Evolutionary conservation across 2,113 vertebrate genomes (phyloP), one percentile per base, ranked within the genome.

Genomic region (Psittacula cyanocephala): DNA sequence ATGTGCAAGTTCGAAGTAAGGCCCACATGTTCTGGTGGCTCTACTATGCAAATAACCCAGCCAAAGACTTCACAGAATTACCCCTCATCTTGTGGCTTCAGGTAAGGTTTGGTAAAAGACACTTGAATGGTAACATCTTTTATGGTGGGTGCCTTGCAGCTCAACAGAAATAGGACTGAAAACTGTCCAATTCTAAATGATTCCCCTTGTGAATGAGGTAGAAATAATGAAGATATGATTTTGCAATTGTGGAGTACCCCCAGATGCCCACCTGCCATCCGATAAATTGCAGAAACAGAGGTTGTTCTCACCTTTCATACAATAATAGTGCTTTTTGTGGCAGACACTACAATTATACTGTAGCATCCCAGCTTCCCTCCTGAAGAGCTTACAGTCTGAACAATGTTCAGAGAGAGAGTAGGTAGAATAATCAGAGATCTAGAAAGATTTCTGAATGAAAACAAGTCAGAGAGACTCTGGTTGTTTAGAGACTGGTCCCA

Each of bases 1-100:
- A 99, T 50, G 98, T 99, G 89, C 95, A 98, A 4, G 98, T 99
- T 52, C 98, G 99, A 17, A 97, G 96, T 46, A 98, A 99, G 62
- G 99, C 99, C 12, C 98, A 98, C 97, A 99, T 99, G 98, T 99
- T 99, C 97, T 99, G 99, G 99, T 99, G 99, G 99, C 98, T 99
- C 11, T 99, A 99, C 83, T 98, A 98, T 50, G 98, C 99, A 12
- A 97, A 98, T 64, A 98, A 89, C 77, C 96, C 96, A 39, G 84
- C 97, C 37, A 97, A 97, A 47, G 97, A 97, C 84, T 98, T 98
- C 97, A 95, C 95, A 16, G 94, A 98, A 11, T 94, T 99, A 55
- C 99, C 99, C 28, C 98, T 99, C 31, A 93, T 99, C 81, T 98
- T 99, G 98, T 99, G 99, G 99, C 98, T 99, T 91, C 99, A 99